These are phyloP conservation scores for Narcine bancroftii DNA, from an alignment of 2,113 vertebrate species.

Conservation along the genomic window DNA sequence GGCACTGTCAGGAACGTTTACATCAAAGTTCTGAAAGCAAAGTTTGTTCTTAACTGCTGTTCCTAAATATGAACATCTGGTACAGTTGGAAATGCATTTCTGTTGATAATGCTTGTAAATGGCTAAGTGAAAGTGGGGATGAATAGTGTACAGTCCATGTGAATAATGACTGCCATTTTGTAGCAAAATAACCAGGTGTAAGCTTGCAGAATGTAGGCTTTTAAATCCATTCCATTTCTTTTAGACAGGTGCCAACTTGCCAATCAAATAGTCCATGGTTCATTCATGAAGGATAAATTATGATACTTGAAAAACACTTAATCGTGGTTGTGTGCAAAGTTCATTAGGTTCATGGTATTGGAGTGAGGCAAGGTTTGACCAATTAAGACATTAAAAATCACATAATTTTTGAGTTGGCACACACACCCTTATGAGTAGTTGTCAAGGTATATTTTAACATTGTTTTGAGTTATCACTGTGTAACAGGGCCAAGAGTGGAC, in stretches of 20 bases:
- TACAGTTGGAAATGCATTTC: not conserved
- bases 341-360: conserved; percentile 15
- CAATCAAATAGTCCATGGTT: not conserved
- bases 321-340: not conserved
- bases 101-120: not conserved
- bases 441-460: not conserved
- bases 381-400: not conserved
- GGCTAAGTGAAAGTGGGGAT: not conserved
- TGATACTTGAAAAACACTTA: not conserved
- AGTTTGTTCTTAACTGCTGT: not conserved
- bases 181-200: conserved; percentile 6
- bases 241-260: not conserved
- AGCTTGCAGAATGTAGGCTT: conserved; percentile 5
- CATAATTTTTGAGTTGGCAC: conserved; percentile 8
- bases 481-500: not conserved
- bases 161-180: not conserved
- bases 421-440: not conserved
- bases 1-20: not conserved
- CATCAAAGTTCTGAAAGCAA: not conserved
- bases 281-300: not conserved
- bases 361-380: conserved; percentile 24
- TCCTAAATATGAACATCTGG: not conserved
- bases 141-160: not conserved
- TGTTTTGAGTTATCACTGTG: conserved; percentile 25
- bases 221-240: not conserved